Base-by-base conservation (phyloP, 2,113 vertebrate genomes). In the Microtus montanus region DNA sequence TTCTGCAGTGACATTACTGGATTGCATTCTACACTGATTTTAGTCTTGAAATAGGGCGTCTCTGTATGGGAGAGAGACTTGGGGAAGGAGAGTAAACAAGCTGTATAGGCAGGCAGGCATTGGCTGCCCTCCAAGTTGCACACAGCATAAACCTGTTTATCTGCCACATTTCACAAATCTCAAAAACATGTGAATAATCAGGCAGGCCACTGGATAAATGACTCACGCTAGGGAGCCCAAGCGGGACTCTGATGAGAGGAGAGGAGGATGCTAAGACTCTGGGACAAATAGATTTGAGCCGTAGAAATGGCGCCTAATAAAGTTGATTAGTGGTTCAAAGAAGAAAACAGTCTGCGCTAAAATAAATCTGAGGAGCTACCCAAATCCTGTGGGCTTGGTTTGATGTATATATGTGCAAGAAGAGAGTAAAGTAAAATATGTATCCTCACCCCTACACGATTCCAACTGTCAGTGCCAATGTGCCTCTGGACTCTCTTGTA, bases 121-220 rank as follows among this genome's bases (percentile, higher is more conserved):
- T 97, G 97, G 97, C 97, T 95, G 96, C 95, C 90, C 95, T 97
- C 97, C 96, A 98, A 97, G 92, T 49, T 89, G 93, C 90, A 96
- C 96, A 94, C 96, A 97, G 94, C 96, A 95, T 93, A 95, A 97
- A 98, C 95, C 96, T 97, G 97, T 97, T 97, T 97, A 96, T 96
- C 96, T 97, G 96, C 93, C 52, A 91, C 92, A 84, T 96, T 89
- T 98, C 95, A 96, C 82, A 91, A 94, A 95, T 95, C 96, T 96
- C 94, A 93, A 94, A 96, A 97, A 96, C 96, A 96, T 73, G 86
- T 85, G 96, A 96, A 94, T 98, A 98, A 97, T 97, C 97, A 98
- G 96, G 89, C 77, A 0, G 97, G 92, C 80, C 80, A 96, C 92
- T 96, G 94, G 94, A 24, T 98, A 97, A 97, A 95, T 97, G 97